A percentile compares a stretch with the other conserved stretches of the same genome.
phyloP scores from a whole-genome alignment of 2,113 vertebrate species.

The Protomyctophum bolini region DNA sequence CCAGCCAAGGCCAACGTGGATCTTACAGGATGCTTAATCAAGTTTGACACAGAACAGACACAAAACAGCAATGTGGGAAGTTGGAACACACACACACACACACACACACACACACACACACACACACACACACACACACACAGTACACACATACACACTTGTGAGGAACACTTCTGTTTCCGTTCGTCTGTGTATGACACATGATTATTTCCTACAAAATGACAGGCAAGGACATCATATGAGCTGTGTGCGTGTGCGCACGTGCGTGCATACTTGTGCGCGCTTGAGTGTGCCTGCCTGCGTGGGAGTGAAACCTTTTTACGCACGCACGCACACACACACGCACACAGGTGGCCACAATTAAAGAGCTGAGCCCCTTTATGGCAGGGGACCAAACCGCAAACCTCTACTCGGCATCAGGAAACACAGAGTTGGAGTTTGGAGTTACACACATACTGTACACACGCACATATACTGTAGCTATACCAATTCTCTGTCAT shows the following conservation, averaged over 20 bases:
- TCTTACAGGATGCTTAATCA: conserved; percentile 11
- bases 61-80: too few relatives aligned
- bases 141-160: background rate
- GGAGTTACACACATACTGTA: background rate
- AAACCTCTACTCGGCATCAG: conserved; percentile 54
- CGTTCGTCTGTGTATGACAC: conserved; percentile 22
- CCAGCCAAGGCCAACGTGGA: conserved; percentile 17
- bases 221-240: conserved; percentile 1
- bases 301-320: conserved; percentile 8
- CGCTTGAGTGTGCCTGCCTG: conserved; percentile 17
- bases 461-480: background rate
- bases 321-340: conserved; percentile 19
- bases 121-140: background rate
- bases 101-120: too few relatives aligned
- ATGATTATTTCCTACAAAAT: conserved; percentile 11
- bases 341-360: conserved; percentile 75
- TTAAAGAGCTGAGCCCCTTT: conserved; percentile 67
- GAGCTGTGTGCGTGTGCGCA: background rate
- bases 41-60: conserved; percentile 35
- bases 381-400: conserved; percentile 72
- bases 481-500: background rate
- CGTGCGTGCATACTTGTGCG: conserved; percentile 18
- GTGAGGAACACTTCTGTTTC: conserved; percentile 38
- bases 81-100: background rate
- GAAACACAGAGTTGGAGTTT: conserved; percentile 59